Base-by-base conservation (phyloP, 2,888 invertebrate genomes). In the Perizoma affinitatum region DNA sequence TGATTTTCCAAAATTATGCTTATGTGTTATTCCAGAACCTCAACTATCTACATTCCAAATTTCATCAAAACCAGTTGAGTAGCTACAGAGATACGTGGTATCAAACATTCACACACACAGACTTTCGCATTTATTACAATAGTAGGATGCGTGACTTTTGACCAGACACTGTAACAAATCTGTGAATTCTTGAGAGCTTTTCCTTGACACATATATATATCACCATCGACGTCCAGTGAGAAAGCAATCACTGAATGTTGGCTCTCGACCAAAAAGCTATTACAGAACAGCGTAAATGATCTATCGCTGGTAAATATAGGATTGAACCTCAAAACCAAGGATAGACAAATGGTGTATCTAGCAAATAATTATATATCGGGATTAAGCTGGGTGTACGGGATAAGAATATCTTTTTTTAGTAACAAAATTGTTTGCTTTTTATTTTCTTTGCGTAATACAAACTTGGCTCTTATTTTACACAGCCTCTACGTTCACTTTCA, bases 161-260 rank as follows among this genome's bases (percentile, higher is more conserved):
- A 43, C 2, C 11, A 43, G 11, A 43, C n/a, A n/a, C 43, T 2
- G 10, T 11, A 43, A 43, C 9, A 35, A 58, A 46, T 55, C 52
- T 60, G 50, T 44, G 4, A 58, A 61, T 65, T 58, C 60, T 63
- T 65, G 60, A 52, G 65, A 63, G 56, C 48, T 68, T 65, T 51
- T 59, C 76, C 74, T 75, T 76, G 74, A 75, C 74, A 74, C 60
- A 72, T 67, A 75, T 73, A 74, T 61, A 71, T 67, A 73, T 71
- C 66, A 61, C 61, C 62, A 69, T 63, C 62, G 70, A 73, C 63
- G 61, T 59, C 22, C 51, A 60, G 62, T 59, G 65, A 65, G 61
- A 67, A 67, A 66, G 63, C 55, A 63, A 69, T 66, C 65, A 59
- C 59, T 65, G 63, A 66, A 65, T 66, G 59, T 69, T 76, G 77